A percentile compares a stretch with the other conserved stretches of the same genome.
These are phyloP conservation scores for Platyscapa corneri DNA, from an alignment of 1,140 invertebrate species.

Conservation along the genomic window DNA sequence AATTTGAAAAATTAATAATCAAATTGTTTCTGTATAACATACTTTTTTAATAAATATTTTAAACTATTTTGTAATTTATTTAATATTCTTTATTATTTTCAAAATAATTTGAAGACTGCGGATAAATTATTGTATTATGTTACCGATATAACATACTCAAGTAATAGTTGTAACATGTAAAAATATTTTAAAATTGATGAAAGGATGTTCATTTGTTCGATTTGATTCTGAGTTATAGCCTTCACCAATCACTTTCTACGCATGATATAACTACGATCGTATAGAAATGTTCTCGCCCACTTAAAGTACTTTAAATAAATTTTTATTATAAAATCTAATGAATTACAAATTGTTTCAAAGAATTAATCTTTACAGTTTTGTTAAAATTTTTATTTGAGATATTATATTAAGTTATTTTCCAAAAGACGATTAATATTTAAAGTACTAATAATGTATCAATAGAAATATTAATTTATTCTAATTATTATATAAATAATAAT, in stretches of 20 bases:
- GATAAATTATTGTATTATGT: no score
- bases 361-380: conserved; percentile 7
- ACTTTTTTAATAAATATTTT: no score
- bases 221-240: conserved; percentile 20
- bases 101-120: no score
- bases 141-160: no score
- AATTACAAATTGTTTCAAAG: conserved; percentile 1
- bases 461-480: background rate
- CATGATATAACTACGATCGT: conserved; percentile 19
- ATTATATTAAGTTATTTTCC: background rate
- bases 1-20: no score
- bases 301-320: background rate
- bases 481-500: background rate
- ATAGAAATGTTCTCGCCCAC: conserved; percentile 28
- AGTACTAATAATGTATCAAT: background rate
- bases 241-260: conserved; percentile 35
- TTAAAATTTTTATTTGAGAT: conserved; percentile 29
- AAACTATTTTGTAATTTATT: no score
- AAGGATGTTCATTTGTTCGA: conserved; percentile 23
- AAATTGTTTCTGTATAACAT: no score
- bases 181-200: background rate
- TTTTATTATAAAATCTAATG: conserved; percentile 42
- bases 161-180: no score
- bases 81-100: no score
- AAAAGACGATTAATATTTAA: background rate